Evolutionary conservation across 2,888 invertebrate genomes (phyloP).

Genomic region (Drosophila quinaria): DNA sequence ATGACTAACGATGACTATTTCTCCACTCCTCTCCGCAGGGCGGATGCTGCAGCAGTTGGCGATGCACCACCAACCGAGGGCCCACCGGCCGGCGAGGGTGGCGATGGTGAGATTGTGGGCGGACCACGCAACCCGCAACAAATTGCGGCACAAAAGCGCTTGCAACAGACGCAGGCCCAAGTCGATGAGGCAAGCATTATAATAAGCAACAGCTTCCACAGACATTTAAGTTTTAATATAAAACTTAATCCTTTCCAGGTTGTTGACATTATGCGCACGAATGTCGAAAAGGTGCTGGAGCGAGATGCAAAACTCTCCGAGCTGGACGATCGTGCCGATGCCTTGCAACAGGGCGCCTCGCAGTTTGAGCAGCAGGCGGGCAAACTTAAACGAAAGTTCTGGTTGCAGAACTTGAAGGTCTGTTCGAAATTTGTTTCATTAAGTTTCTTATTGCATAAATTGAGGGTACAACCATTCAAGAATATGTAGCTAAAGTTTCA

Average conservation of each 20-base stretch:
- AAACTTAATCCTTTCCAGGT: constrained; percentile 86
- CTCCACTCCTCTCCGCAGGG: constrained; percentile 63
- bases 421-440: not conserved
- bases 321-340: constrained; percentile 97
- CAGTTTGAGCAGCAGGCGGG: constrained; percentile 99
- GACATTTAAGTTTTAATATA: not conserved
- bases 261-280: constrained; percentile 97
- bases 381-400: constrained; percentile 98
- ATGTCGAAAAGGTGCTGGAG: constrained; percentile 98
- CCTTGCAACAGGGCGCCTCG: constrained; percentile 96
- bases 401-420: constrained; percentile 98
- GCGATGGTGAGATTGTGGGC: constrained; percentile 92
- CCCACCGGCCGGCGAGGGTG: constrained; percentile 89
- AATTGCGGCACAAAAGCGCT: constrained; percentile 92
- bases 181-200: constrained; percentile 89
- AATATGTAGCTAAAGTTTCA: no score
- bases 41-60: constrained; percentile 85
- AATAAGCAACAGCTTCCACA: not conserved
- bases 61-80: constrained; percentile 87
- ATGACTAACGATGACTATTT: constrained; percentile 31
- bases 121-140: constrained; percentile 94
- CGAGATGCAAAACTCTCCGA: constrained; percentile 98
- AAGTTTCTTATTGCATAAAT: not conserved
- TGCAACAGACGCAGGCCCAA: constrained; percentile 94
- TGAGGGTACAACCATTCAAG: no score